Evolutionary conservation across 2,888 invertebrate genomes (phyloP), one percentile per base, ranked within the genome.

Genomic region (Xanthostigma xanthostigma): DNA sequence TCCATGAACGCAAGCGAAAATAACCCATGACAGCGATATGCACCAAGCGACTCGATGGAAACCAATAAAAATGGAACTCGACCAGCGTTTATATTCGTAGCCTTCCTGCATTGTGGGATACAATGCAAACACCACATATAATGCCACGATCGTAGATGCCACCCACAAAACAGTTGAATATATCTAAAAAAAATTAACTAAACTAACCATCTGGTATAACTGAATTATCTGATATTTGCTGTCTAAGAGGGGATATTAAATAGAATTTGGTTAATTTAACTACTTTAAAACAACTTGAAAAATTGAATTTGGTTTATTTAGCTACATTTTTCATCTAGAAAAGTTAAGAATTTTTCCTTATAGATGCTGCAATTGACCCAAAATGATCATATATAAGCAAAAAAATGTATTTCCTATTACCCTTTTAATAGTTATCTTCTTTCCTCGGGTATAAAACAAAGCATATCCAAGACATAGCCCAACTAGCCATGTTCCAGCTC

Each of bases 401-500:
- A 27, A 27, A 27, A 3, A 27, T 17, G 4, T 3, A 17, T 17
- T 17, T 4, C 17, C 17, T 17, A 17, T 17, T 39, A 44, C 48
- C 39, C 9, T 13, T 27, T 34, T 44, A 37, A 45, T 40, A 17
- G 12, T 11, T 13, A 50, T 40, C 14, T 41, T 43, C 39, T 48
- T 38, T 14, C 40, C 38, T 36, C 43, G 45, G 17, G 37, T 13
- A n/a, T 36, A 12, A 40, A 41, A 33, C 12, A 52, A 38, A 41
- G 49, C 36, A 46, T 56, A 56, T 38, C 55, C 55, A 5, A 53
- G 27, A n/a, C 52, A 40, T 9, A 56, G 44, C 2, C 56, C 55
- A 12, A 56, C 49, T 13, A 56, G 17, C 53, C 53, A 56, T 3
- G 54, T 51, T 33, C 50, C 50, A 9, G 54, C 53, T 42, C 56